Conservation (phyloP, 2,888 invertebrate genomes). For the Papilio gigon region DNA sequence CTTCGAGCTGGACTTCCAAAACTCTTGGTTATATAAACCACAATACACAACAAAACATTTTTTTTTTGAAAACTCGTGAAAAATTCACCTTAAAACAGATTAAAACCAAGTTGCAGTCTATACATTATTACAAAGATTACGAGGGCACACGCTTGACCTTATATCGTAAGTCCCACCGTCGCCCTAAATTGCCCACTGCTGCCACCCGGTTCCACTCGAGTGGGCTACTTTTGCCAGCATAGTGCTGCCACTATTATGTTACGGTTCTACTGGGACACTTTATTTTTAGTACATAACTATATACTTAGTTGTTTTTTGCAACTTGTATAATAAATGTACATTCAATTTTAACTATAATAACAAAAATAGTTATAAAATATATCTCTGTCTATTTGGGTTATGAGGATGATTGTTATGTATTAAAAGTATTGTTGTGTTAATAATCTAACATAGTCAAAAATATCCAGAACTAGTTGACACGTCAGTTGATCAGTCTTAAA, state of each 20-base stretch:
- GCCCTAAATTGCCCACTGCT: slow-evolving; percentile 28
- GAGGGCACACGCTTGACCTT: slow-evolving; percentile 32
- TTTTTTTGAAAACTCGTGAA: background rate
- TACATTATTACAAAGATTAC: slow-evolving; percentile 20
- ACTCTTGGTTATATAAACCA: too few relatives aligned
- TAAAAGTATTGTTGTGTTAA: too few relatives aligned
- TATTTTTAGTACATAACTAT: background rate
- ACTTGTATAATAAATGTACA: background rate
- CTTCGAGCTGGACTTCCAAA: too few relatives aligned
- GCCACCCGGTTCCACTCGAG: slow-evolving; percentile 19
- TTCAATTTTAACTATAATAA: background rate
- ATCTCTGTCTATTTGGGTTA: background rate
- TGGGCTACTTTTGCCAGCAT: slow-evolving; percentile 26
- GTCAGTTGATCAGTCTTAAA: too few relatives aligned
- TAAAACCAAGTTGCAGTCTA: background rate
- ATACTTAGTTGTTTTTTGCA: background rate
- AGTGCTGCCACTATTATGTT: slow-evolving; percentile 13
- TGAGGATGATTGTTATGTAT: too few relatives aligned
- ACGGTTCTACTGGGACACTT: background rate
- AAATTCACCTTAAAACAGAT: background rate
- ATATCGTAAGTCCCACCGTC: slow-evolving; percentile 17
- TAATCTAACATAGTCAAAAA: too few relatives aligned
- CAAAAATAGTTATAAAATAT: background rate
- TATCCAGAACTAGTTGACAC: too few relatives aligned
- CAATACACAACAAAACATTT: too few relatives aligned